These are phyloP conservation scores for Acrobeloides nanus DNA, from an alignment of 2,888 invertebrate genomes.

Conservation along the genomic window DNA sequence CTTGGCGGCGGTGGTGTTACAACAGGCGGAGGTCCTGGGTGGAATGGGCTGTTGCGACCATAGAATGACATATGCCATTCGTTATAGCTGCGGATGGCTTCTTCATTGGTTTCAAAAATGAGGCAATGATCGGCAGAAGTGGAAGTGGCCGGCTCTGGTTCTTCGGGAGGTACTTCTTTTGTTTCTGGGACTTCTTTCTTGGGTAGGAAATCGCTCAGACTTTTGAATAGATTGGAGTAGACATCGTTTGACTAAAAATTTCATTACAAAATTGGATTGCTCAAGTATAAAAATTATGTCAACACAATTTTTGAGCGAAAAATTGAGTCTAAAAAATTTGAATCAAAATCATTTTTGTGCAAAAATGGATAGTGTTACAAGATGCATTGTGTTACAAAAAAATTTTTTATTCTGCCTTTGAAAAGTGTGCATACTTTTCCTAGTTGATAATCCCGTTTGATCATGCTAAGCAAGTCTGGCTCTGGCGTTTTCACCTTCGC, in stretches of 20 bases:
- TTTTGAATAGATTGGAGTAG: constrained; percentile 44
- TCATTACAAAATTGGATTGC: neutral
- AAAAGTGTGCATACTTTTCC: constrained; percentile 1
- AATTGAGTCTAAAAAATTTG: too few relatives aligned
- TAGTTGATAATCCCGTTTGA: neutral
- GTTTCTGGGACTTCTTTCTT: too few relatives aligned
- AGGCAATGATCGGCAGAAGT: neutral
- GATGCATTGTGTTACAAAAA: too few relatives aligned
- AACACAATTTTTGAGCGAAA: too few relatives aligned
- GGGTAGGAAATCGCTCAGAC: constrained; percentile 21
- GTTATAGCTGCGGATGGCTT: constrained; percentile 15
- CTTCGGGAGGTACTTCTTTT: neutral
- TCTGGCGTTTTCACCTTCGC: neutral
- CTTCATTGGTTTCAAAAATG: constrained; percentile 10
- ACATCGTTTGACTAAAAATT: constrained; percentile 33
- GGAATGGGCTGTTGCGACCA: constrained; percentile 14
- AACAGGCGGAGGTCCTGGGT: constrained; percentile 25
- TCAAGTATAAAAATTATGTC: too few relatives aligned
- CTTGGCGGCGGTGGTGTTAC: constrained; percentile 68
- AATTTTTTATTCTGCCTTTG: too few relatives aligned
- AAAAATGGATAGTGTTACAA: too few relatives aligned
- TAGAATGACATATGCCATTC: constrained; percentile 25
- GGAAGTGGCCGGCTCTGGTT: constrained; percentile 1
- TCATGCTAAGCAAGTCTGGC: neutral
- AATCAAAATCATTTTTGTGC: too few relatives aligned